Evolutionary conservation across 2,113 vertebrate genomes (phyloP), one percentile per base, ranked within the genome.

Genomic region (Lagopus muta): DNA sequence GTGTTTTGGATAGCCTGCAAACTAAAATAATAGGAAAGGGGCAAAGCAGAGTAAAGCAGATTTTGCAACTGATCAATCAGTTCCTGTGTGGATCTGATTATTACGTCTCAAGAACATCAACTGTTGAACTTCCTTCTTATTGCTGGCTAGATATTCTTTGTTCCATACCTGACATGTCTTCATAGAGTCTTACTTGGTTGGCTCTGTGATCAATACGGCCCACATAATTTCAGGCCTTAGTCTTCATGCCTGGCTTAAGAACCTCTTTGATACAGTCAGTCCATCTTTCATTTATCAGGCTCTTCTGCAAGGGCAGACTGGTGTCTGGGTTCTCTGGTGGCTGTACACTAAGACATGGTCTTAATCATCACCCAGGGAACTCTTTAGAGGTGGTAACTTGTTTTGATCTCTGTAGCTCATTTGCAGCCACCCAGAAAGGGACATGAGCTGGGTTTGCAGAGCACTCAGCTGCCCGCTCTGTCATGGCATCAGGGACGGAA

Each of bases 1-100:
- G 58, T 86, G 81, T 86, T 95, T 92, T 95, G 89, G 62, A 28
- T 61, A 69, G 52, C 28, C 42, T 94, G 47, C 92, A 90, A 77
- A 61, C 48, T 43, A 40, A 74, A 86, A 72, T 72, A 2, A 72
- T 9, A 65, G 87, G 55, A 92, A 91, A 55, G 1, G 10, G 34
- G 28, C 48, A 88, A 80, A 67, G 65, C 34, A 70, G 71, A 70
- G 47, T 22, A 48, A 48, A 48, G 47, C 47, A 48, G 47, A 48
- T 67, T 86, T 88, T 64, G 30, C 38, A 64, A 45, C 55, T 8
- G 12, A 21, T 80, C 42, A 52, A 22, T 66, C 22, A 60, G 67
- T 77, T 88, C 65, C 47, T 60, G 28, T 67, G 60, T 30, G 7
- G 25, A 86, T 12, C 22, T 64, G 47, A 64, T 58, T 78, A 65